phyloP scores from a whole-genome alignment of 2,113 vertebrate species.

The Thunnus maccoyii region DNA sequence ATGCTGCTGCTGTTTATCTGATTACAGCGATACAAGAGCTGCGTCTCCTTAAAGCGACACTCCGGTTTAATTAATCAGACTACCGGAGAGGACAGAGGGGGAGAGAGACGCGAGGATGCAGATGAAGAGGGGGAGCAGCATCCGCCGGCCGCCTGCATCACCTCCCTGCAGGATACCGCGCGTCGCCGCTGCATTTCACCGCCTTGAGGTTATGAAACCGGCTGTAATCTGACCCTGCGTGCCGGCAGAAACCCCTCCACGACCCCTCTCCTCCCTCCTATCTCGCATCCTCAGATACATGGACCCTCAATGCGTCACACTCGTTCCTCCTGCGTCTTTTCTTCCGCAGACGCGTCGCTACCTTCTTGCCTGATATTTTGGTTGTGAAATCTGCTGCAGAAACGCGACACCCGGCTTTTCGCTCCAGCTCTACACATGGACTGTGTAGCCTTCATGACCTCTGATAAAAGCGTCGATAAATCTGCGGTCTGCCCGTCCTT shows the following conservation, averaged over 20 bases:
- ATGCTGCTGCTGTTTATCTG: conserved; percentile 56
- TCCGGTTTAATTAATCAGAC: conserved; percentile 30
- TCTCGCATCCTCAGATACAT: conserved; percentile 27
- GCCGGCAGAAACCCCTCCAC: conserved; percentile 13
- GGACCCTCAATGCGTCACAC: conserved; percentile 49
- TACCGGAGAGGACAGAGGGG: conserved; percentile 65
- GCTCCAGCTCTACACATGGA: not conserved
- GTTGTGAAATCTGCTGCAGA: not conserved
- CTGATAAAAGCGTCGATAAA: conserved; percentile 2
- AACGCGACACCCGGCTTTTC: not conserved
- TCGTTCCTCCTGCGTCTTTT: conserved; percentile 24
- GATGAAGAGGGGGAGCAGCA: conserved; percentile 40
- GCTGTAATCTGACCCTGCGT: conserved; percentile 35
- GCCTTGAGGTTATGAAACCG: conserved; percentile 20
- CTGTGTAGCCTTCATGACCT: not conserved
- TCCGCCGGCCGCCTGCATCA: conserved; percentile 29
- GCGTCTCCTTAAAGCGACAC: conserved; percentile 59
- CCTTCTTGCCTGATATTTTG: conserved; percentile 1
- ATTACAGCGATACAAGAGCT: conserved; percentile 48
- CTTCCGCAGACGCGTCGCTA: conserved; percentile 4
- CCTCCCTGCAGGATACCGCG: conserved; percentile 9
- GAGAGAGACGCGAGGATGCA: conserved; percentile 70
- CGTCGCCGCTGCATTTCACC: conserved; percentile 7
- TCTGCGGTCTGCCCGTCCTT: not conserved
- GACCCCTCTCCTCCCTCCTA: conserved; percentile 1